Conservation (phyloP, 2,797 vertebrate genomes). For the Scarus forsteni region DNA sequence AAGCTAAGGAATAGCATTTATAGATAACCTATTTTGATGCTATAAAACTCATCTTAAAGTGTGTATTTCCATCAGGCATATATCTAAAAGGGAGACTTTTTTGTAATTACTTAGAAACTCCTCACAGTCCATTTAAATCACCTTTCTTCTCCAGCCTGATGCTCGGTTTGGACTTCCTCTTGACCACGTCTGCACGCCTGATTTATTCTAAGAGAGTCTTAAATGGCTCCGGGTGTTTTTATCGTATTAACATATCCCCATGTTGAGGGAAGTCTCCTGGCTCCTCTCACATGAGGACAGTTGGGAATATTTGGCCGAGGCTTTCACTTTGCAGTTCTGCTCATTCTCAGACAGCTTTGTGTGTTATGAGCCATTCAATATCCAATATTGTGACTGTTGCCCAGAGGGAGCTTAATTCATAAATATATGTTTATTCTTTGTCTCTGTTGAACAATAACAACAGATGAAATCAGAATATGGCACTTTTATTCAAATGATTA, state of each 20-base stretch:
- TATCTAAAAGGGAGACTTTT: no score
- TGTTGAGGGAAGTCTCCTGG: not conserved
- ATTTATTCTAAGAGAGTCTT: no score
- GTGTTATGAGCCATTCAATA: not conserved
- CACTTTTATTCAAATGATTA: not conserved
- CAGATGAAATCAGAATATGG: conserved; percentile 3
- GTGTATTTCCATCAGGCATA: no score
- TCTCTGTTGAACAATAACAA: not conserved
- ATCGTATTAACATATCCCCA: not conserved
- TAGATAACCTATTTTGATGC: no score
- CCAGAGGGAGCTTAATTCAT: not conserved
- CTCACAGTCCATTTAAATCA: no score
- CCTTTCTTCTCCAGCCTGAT: no score
- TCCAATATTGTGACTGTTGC: not conserved
- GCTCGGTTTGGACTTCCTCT: no score
- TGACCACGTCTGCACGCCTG: no score
- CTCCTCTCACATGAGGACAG: not conserved
- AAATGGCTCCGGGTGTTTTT: no score
- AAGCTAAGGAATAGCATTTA: no score
- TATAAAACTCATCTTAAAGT: no score
- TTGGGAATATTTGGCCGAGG: not conserved
- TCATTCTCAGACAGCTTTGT: not conserved
- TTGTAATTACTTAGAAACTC: no score
- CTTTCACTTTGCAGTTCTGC: not conserved
- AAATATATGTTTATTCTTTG: conserved; percentile 4